phyloP scores from a whole-genome alignment of 2,113 vertebrate species.

The Pionites leucogaster region DNA sequence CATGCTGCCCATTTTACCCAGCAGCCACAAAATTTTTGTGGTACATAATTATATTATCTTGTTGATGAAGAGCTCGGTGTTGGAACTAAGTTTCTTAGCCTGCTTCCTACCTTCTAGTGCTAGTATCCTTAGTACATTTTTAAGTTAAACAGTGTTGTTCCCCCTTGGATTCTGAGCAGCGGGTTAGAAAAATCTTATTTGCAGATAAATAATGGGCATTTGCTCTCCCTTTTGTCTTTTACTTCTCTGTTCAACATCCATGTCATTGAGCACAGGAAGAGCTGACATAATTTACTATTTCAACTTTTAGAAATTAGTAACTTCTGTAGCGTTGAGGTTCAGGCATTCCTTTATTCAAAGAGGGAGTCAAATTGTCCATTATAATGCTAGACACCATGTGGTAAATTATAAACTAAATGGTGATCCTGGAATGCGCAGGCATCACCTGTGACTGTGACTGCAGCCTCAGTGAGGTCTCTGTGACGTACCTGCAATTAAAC shows the following conservation, averaged over 20 bases:
- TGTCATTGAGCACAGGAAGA: background rate
- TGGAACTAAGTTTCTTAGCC: background rate
- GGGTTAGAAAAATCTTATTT: background rate
- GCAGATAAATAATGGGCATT: background rate
- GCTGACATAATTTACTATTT: background rate
- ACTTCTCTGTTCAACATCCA: background rate
- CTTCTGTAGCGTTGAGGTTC: background rate
- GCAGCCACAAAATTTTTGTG: background rate
- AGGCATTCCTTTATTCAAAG: background rate
- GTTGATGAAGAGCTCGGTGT: background rate
- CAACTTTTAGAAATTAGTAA: background rate
- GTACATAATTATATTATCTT: background rate
- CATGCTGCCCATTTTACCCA: background rate
- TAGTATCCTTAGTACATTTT: background rate
- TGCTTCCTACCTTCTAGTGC: background rate
- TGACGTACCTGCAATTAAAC: background rate
- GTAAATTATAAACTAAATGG: background rate
- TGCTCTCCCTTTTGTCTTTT: background rate
- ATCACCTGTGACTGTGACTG: background rate
- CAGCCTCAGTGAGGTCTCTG: background rate
- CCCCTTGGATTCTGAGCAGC: background rate
- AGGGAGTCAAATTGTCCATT: background rate
- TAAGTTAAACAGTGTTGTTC: background rate
- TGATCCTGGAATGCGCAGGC: background rate
- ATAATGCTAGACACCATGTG: background rate